Conservation (phyloP, 2,888 invertebrate genomes). For the Aphelenchoides bicaudatus region DNA sequence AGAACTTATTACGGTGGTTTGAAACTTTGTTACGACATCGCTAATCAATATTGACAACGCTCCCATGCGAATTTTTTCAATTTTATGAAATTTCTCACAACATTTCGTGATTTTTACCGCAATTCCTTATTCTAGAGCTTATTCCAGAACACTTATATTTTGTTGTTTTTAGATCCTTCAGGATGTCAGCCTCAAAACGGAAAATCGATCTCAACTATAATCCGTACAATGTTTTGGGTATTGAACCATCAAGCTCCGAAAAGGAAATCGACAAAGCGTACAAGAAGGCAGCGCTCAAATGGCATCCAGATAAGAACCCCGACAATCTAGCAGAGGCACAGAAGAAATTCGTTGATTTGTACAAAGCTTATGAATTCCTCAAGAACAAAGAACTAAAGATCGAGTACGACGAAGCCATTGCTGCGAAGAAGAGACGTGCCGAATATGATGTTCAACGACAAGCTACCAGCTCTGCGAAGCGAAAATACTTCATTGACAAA, state of each 20-base stretch:
- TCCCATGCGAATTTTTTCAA: too few species aligned
- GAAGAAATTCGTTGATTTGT: conserved; percentile 31
- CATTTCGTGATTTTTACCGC: too few species aligned
- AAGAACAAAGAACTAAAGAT: conserved; percentile 22
- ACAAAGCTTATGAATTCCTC: conserved; percentile 34
- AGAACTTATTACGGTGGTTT: too few species aligned
- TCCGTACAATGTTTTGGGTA: conserved; percentile 31
- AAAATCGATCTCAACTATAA: conserved; percentile 15
- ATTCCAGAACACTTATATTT: too few species aligned
- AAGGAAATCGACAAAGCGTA: conserved; percentile 34
- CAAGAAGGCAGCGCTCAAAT: conserved; percentile 33
- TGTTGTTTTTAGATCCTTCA: too few species aligned
- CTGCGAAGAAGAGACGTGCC: conserved; percentile 25
- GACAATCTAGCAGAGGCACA: conserved; percentile 30
- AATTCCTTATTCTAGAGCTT: too few species aligned
- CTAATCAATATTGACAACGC: too few species aligned
- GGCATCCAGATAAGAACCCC: conserved; percentile 36
- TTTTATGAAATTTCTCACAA: too few species aligned
- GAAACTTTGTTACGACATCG: too few species aligned
- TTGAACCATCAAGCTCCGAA: conserved; percentile 20
- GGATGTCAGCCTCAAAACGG: conserved; percentile 12
- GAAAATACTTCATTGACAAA: conserved; percentile 23
- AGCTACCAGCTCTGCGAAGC: conserved; percentile 24
- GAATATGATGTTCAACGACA: conserved; percentile 29
- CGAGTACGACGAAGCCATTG: conserved; percentile 29